Evolutionary conservation across 2,113 vertebrate species (phyloP).

Genomic region (Oncorhynchus gorbuscha): DNA sequence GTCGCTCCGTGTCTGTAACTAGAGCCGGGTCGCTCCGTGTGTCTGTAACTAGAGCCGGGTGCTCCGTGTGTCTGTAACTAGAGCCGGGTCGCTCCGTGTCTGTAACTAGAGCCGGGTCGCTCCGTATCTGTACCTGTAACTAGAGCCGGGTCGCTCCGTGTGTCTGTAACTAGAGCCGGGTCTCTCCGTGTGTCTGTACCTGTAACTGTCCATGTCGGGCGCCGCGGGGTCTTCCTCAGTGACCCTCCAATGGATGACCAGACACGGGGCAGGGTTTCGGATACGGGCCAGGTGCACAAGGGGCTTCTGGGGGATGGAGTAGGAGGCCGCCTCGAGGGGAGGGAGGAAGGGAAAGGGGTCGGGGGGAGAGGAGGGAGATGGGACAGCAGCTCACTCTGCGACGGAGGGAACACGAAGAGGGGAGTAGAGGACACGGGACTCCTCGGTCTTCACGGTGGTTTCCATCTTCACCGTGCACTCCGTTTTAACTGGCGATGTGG

Average conservation of each 20-base stretch:
- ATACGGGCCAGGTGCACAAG: constrained; percentile 66
- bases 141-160: no score
- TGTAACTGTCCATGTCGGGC: constrained; percentile 74
- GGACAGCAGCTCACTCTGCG: constrained; percentile 22
- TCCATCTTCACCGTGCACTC: neutral
- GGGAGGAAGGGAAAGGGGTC: constrained; percentile 32
- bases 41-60: no score
- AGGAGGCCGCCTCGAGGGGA: constrained; percentile 51
- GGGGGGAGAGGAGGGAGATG: constrained; percentile 60
- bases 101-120: no score
- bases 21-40: no score
- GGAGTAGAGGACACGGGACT: neutral
- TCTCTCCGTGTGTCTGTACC: constrained; percentile 43
- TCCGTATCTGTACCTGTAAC: no score
- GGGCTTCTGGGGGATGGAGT: constrained; percentile 71
- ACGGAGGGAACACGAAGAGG: neutral
- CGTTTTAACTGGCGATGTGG: no score
- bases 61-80: no score
- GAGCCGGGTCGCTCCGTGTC: no score
- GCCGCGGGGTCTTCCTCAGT: constrained; percentile 48
- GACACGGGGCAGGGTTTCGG: constrained; percentile 52
- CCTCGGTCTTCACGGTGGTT: neutral
- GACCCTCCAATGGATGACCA: constrained; percentile 68
- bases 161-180: no score
- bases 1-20: no score